Percentiles rank a stretch among this genome's conserved stretches.
Conservation (phyloP, 2,113 vertebrate species). For the Halcyon senegalensis region DNA sequence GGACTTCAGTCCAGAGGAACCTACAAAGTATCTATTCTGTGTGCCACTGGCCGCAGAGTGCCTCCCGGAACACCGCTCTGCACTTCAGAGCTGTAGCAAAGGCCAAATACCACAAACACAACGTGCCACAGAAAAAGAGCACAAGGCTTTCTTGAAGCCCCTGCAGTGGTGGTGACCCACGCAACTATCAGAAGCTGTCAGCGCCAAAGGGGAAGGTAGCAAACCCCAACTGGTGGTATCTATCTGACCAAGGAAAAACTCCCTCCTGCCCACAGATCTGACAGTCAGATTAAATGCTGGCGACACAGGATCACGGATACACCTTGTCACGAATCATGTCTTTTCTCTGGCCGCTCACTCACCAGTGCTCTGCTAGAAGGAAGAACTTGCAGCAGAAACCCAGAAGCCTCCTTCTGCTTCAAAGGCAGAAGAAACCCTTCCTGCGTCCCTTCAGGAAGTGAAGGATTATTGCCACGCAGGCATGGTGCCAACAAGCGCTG, state of each 20-base stretch:
- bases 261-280: neutral
- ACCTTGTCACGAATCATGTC: neutral
- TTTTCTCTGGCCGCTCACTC: neutral
- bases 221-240: neutral
- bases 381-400: neutral
- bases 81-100: neutral
- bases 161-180: neutral
- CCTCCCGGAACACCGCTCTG: neutral
- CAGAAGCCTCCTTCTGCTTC: neutral
- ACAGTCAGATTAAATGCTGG: neutral
- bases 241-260: neutral
- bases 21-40: neutral
- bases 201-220: neutral
- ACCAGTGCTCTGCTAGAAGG: neutral
- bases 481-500: neutral
- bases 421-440: neutral
- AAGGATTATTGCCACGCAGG: neutral
- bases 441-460: neutral
- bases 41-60: neutral
- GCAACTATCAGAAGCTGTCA: neutral
- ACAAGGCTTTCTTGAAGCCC: neutral
- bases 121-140: neutral
- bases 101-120: neutral
- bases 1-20: neutral
- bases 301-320: rapidly evolving